A percentile compares a stretch with the other conserved stretches of the same genome.
Evolutionary conservation across 2,888 invertebrate genomes (phyloP).

Genomic region (Melanchra persicariae): DNA sequence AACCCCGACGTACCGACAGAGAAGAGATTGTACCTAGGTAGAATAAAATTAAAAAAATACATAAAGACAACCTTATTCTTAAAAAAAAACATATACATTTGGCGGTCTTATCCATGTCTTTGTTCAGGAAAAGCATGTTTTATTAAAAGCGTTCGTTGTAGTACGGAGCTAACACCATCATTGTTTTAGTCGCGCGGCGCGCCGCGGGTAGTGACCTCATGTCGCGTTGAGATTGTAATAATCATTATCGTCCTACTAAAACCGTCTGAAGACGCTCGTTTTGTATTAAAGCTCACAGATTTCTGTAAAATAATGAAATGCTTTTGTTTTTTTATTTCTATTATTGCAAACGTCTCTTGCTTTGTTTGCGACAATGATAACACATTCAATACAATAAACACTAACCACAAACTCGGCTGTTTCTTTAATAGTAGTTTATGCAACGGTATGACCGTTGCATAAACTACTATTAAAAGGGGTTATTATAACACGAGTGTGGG

Average conservation of each 20-base stretch:
- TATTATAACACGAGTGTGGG: too few relatives aligned
- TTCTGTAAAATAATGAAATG: constrained; percentile 19
- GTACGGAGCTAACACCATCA: constrained; percentile 24
- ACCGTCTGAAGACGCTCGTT: constrained; percentile 27
- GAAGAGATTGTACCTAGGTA: too few relatives aligned
- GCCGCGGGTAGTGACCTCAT: constrained; percentile 51
- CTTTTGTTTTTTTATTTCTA: constrained; percentile 12
- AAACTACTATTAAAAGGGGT: too few relatives aligned
- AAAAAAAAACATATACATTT: too few relatives aligned
- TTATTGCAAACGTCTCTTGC: not conserved
- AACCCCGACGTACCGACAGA: too few relatives aligned
- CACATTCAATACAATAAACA: too few relatives aligned
- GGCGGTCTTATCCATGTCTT: too few relatives aligned
- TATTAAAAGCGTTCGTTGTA: constrained; percentile 34
- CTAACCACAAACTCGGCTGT: not conserved
- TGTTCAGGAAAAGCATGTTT: constrained; percentile 7
- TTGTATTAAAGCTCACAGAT: constrained; percentile 1
- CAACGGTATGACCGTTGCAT: too few relatives aligned
- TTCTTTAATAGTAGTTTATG: too few relatives aligned
- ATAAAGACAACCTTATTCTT: too few relatives aligned
- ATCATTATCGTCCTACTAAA: constrained; percentile 35
- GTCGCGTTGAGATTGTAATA: constrained; percentile 40
- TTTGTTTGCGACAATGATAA: not conserved
- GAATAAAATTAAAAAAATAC: too few relatives aligned
- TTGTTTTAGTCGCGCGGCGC: constrained; percentile 48